Evolutionary conservation across 2,888 invertebrate species (phyloP).

Genomic region (Stegana nigrithorax): DNA sequence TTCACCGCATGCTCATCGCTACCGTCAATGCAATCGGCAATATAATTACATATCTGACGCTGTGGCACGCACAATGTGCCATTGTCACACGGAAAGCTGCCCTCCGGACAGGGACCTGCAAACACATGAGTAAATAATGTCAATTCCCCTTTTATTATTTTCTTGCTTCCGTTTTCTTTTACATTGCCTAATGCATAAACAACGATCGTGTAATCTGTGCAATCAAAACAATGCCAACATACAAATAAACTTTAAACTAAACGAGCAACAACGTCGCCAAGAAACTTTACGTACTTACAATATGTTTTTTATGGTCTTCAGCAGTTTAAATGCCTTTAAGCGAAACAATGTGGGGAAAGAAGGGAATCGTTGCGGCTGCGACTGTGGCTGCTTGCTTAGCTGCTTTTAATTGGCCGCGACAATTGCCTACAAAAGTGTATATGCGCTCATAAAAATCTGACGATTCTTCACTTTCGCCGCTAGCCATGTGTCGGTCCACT

Average conservation of each 20-base stretch:
- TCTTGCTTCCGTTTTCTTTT: too few species aligned
- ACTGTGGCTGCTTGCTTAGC: too few species aligned
- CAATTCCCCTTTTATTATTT: too few species aligned
- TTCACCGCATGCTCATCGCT: slow-evolving; percentile 70
- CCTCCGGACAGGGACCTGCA: slow-evolving; percentile 71
- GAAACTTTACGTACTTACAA: background rate
- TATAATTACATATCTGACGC: slow-evolving; percentile 71
- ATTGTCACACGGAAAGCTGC: slow-evolving; percentile 71
- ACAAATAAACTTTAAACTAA: background rate
- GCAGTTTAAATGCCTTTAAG: slow-evolving; percentile 8
- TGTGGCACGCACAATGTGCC: slow-evolving; percentile 71
- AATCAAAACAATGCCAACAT: background rate
- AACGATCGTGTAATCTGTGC: slow-evolving; percentile 5
- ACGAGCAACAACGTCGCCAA: background rate
- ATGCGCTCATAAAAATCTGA: background rate
- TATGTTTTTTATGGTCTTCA: background rate
- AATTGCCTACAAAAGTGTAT: slow-evolving; percentile 4
- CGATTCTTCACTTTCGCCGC: background rate
- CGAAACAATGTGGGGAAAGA: background rate
- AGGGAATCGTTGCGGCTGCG: slow-evolving; percentile 1
- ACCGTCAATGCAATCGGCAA: slow-evolving; percentile 69
- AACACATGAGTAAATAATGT: slow-evolving; percentile 13
- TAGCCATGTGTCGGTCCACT: background rate
- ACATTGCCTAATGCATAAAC: background rate
- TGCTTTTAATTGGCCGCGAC: slow-evolving; percentile 6